Evolutionary conservation across 2,113 vertebrate genomes (phyloP).

Genomic region (Hystrix cristata): DNA sequence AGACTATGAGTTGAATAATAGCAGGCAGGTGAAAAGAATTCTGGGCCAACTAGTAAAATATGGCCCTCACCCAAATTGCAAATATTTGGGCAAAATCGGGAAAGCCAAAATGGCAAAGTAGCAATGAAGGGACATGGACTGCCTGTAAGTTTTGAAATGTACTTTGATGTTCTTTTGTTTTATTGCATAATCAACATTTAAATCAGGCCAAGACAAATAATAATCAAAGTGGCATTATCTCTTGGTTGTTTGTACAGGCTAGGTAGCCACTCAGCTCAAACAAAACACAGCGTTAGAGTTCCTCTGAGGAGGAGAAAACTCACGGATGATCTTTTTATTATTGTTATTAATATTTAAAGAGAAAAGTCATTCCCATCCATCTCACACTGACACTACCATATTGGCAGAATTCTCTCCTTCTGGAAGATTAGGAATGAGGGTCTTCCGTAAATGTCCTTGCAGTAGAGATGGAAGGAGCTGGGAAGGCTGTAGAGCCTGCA

Average conservation of each 20-base stretch:
- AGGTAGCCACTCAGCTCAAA: conserved; percentile 2
- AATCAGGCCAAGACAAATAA: conserved; percentile 77
- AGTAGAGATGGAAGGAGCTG: not conserved
- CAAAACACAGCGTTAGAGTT: not conserved
- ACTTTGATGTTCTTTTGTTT: conserved; percentile 70
- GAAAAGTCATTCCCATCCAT: not conserved
- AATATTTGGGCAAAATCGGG: conserved; percentile 79
- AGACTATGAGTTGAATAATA: conserved; percentile 56
- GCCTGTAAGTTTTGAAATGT: conserved; percentile 55
- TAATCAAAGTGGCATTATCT: conserved; percentile 47
- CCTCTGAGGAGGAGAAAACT: not conserved
- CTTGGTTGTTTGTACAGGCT: not conserved
- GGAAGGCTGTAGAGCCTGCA: not conserved
- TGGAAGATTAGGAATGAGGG: not conserved
- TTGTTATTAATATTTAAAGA: not conserved
- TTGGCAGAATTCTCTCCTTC: not conserved
- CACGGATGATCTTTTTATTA: not conserved
- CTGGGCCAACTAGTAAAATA: conserved; percentile 16
- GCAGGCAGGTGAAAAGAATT: conserved; percentile 59
- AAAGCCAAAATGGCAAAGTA: conserved; percentile 66
- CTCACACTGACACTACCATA: not conserved
- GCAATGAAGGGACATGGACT: conserved; percentile 65
- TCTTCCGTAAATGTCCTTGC: not conserved
- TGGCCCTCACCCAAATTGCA: conserved; percentile 62
- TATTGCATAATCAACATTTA: conserved; percentile 52